phyloP scores from a whole-genome alignment of 1,140 invertebrate genomes.

The Drosophila nannoptera region DNA sequence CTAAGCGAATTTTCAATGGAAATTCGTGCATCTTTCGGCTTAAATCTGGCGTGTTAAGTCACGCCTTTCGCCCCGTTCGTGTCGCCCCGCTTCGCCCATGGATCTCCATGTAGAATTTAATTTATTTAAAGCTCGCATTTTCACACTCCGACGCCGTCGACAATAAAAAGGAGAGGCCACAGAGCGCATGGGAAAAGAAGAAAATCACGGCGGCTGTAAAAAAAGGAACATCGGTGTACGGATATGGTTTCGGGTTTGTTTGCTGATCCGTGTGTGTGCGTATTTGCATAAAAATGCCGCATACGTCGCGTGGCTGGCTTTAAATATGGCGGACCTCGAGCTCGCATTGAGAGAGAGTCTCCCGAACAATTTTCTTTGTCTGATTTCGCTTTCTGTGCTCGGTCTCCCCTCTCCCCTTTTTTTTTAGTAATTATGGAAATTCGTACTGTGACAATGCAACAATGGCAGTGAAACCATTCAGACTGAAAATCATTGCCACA shows the following conservation, averaged over 20 bases:
- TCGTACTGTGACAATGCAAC: slow-evolving; percentile 56
- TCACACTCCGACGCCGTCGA: slow-evolving; percentile 53
- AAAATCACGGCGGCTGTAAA: slow-evolving; percentile 31
- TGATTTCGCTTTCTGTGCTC: not conserved
- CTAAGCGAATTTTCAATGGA: not conserved
- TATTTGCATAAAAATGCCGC: slow-evolving; percentile 72
- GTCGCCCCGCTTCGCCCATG: slow-evolving; percentile 18
- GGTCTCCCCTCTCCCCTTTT: not conserved
- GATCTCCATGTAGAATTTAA: slow-evolving; percentile 56
- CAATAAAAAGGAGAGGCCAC: slow-evolving; percentile 28
- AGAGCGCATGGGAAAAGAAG: slow-evolving; percentile 15
- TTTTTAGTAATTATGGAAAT: slow-evolving; percentile 65
- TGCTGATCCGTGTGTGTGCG: slow-evolving; percentile 43
- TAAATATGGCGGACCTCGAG: slow-evolving; percentile 29
- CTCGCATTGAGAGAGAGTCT: slow-evolving; percentile 50
- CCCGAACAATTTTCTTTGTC: slow-evolving; percentile 12
- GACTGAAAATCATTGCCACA: slow-evolving; percentile 55
- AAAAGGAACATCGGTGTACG: slow-evolving; percentile 33
- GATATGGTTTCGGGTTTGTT: slow-evolving; percentile 51
- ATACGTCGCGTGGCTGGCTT: slow-evolving; percentile 53
- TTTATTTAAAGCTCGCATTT: slow-evolving; percentile 72
- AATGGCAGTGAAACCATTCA: slow-evolving; percentile 19
- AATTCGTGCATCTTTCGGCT: not conserved
- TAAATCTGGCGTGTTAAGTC: slow-evolving; percentile 20
- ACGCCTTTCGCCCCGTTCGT: slow-evolving; percentile 26